Conservation (phyloP, 2,888 invertebrate species). For the Amphiduros pacificus region DNA sequence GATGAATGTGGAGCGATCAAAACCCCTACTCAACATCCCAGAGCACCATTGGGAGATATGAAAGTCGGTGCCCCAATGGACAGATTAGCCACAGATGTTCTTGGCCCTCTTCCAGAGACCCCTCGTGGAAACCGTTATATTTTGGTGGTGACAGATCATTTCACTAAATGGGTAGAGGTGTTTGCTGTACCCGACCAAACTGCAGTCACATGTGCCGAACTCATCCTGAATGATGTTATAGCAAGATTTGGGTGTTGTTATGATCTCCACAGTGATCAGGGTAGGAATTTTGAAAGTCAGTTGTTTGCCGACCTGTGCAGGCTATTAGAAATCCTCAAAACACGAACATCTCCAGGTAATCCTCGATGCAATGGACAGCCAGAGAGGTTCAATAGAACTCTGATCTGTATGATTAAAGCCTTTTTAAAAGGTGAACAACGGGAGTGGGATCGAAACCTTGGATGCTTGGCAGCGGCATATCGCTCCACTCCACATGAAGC, state of each 20-base stretch:
- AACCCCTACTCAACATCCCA: not conserved
- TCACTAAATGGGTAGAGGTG: conserved; percentile 5
- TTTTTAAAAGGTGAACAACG: not conserved
- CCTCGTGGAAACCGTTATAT: not conserved
- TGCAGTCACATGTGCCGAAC: not conserved
- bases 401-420: not conserved
- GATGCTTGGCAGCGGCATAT: not conserved
- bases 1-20: not conserved
- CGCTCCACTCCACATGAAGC: not conserved
- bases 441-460: not conserved
- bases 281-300: not conserved
- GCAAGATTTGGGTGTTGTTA: not conserved
- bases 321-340: not conserved
- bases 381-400: not conserved
- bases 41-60: not conserved
- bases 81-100: conserved; percentile 2
- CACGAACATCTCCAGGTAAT: not conserved
- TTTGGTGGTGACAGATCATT: not conserved
- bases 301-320: not conserved
- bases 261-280: not conserved
- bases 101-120: conserved; percentile 4
- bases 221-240: not conserved
- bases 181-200: not conserved
- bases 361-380: not conserved
- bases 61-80: not conserved